phyloP scores from a whole-genome alignment of 2,113 vertebrate species.

The Dicrurus megarhynchus region DNA sequence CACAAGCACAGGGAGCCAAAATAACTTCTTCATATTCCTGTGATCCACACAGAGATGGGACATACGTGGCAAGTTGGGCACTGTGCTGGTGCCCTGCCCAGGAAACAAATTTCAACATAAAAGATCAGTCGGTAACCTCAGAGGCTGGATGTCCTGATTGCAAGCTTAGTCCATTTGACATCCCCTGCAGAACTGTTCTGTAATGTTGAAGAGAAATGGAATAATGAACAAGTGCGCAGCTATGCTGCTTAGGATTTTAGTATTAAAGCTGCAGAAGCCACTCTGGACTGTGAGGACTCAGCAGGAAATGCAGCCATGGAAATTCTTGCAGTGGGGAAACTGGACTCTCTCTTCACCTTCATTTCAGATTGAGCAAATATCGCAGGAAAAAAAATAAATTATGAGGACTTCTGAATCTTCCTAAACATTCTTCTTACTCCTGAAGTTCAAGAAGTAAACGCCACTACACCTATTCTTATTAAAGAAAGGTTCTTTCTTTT shows the following conservation, averaged over 20 bases:
- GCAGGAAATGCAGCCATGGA: constrained; percentile 4
- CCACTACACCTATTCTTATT: neutral
- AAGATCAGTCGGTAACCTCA: neutral
- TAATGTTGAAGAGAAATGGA: neutral
- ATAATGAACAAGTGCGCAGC: neutral
- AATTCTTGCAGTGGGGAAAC: constrained; percentile 14
- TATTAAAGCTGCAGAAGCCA: neutral
- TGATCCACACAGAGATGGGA: neutral
- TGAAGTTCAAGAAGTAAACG: neutral
- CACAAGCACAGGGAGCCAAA: neutral
- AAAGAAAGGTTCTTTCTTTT: neutral
- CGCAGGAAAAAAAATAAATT: neutral
- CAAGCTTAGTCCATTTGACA: neutral
- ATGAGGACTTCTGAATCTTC: neutral
- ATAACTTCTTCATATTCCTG: neutral
- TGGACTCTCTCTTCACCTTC: neutral
- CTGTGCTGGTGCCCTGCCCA: neutral
- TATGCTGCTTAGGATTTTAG: neutral
- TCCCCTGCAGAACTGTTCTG: neutral
- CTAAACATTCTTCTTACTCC: neutral
- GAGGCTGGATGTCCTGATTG: neutral
- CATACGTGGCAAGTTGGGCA: constrained; percentile 36
- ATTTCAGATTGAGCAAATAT: neutral
- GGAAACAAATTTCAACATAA: neutral
- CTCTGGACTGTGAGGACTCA: neutral